Evolutionary conservation across 2,113 vertebrate genomes (phyloP), one percentile per base, ranked within the genome.

Genomic region (Scalopus aquaticus): DNA sequence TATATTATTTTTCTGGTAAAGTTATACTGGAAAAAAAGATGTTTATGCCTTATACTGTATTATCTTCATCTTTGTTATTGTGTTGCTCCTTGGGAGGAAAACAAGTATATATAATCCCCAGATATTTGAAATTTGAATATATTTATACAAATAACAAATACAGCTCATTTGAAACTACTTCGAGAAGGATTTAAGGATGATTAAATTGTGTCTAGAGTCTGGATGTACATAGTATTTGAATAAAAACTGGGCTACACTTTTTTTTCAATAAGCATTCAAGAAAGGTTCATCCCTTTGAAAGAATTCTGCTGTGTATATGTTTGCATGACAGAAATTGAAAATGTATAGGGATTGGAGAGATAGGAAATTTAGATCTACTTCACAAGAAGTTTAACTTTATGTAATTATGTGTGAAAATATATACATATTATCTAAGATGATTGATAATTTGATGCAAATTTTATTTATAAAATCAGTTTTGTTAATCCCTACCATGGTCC

Each of bases 391-490:
- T 80, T 64, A 51, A 62, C 9, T 46, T 26, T 56, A 35, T 60
- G n/a, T 65, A 44, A 89, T 65, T 81, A 22, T 22, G 16, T 42
- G 13, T 87, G 30, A 79, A 82, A 54, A 10, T 90, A 1, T 60
- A 26, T 39, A 32, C 0, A 69, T 70, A 54, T 42, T 78, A 64
- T 60, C n/a, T 9, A 72, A 42, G 22, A 35, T n/a, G 32, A 78
- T 83, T 74, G 30, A 30, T 86, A 83, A 58, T 86, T 87, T 73
- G n/a, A 62, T 70, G 32, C 10, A 74, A 15, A 60, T 88, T 77
- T 78, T 90, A 90, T 60, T 91, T 77, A 69, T 70, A 4, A 44
- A 73, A 42, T 94, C 12, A 54, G 3, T 39, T 93, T 95, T 95
- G 37, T 84, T 80, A 72, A 35, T 88, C n/a, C 79, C 58, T 46